These are phyloP conservation scores for Lasioglossum malachurum DNA, from an alignment of 2,888 invertebrate genomes.

Conservation along the genomic window DNA sequence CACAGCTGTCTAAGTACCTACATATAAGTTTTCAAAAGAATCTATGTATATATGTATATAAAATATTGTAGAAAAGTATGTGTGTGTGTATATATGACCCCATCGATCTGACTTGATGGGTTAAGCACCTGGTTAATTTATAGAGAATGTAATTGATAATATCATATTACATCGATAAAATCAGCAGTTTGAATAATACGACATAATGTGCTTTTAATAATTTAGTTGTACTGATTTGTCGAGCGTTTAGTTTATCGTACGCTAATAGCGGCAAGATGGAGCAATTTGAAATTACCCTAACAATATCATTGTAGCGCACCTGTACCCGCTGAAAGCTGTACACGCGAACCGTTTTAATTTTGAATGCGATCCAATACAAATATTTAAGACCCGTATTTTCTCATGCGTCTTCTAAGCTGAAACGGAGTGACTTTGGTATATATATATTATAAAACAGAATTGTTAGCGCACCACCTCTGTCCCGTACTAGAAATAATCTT, in stretches of 20 bases:
- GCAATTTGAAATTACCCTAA: not conserved
- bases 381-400: conserved; percentile 34
- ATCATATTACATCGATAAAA: not conserved
- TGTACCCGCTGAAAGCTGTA: not conserved
- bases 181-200: not conserved
- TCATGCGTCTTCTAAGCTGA: conserved; percentile 8
- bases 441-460: conserved; percentile 27
- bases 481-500: conserved; percentile 3
- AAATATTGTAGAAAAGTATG: too few relatives aligned
- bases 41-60: too few relatives aligned
- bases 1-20: not conserved
- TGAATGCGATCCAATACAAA: conserved; percentile 35
- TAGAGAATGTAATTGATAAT: not conserved
- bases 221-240: not conserved
- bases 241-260: not conserved
- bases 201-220: not conserved
- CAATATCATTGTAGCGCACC: not conserved
- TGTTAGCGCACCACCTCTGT: conserved; percentile 1
- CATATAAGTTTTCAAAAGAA: not conserved
- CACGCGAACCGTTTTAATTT: conserved; percentile 19
- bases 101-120: too few relatives aligned
- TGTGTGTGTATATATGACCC: too few relatives aligned
- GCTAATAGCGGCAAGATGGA: not conserved
- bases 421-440: not conserved
- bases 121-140: not conserved